These are phyloP conservation scores for Aegithalos caudatus DNA, from an alignment of 2,113 vertebrate genomes.

Conservation along the genomic window DNA sequence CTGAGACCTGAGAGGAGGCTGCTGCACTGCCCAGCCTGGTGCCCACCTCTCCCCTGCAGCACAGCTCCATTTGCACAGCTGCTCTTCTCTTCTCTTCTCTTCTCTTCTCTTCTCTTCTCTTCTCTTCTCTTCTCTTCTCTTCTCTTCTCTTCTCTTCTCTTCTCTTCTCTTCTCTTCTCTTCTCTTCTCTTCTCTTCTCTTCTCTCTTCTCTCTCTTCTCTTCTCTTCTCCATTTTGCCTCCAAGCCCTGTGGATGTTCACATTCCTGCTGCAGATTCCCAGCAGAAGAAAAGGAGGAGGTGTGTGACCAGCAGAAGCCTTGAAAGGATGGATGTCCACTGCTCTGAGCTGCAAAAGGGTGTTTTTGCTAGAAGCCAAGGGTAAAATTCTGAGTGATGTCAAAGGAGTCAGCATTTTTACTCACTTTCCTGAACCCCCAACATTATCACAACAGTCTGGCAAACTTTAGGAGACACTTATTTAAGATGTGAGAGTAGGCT, in stretches of 20 bases:
- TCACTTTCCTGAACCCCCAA: not conserved
- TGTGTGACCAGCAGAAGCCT: not conserved
- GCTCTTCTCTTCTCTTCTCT: not conserved
- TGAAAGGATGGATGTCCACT: not conserved
- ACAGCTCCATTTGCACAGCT: fast-evolving
- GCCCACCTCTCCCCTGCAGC: not conserved
- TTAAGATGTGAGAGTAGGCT: not conserved
- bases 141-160: too few relatives aligned
- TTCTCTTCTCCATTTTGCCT: not conserved
- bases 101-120: too few relatives aligned
- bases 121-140: too few relatives aligned
- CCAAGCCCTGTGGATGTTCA: fast-evolving
- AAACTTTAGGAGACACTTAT: not conserved
- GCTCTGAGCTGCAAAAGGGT: not conserved
- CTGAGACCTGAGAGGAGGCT: not conserved
- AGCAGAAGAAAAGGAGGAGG: not conserved
- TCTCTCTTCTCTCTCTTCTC: too few relatives aligned
- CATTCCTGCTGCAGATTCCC: not conserved
- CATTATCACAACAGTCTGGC: not conserved
- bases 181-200: too few relatives aligned
- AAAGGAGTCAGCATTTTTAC: not conserved
- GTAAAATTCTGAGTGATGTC: not conserved
- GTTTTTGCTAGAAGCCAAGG: not conserved
- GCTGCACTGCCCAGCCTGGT: not conserved
- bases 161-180: too few relatives aligned